A percentile compares a stretch with the other conserved stretches of the same genome.
These are phyloP conservation scores for Allolobophora icterica DNA, from an alignment of 2,888 invertebrate genomes.

Conservation along the genomic window DNA sequence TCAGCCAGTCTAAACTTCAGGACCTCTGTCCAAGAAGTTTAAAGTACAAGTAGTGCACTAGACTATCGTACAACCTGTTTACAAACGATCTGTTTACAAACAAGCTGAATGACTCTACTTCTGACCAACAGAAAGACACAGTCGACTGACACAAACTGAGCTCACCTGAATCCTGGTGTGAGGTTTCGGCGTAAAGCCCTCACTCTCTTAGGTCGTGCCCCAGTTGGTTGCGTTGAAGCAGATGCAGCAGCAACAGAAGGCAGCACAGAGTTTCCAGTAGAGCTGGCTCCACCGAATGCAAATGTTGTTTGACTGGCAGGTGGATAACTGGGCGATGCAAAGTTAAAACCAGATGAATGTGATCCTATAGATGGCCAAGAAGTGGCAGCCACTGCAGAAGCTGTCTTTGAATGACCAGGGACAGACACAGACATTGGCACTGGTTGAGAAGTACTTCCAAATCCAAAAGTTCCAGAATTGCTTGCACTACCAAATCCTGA, in stretches of 20 bases:
- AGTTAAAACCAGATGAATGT: not conserved
- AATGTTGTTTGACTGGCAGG: not conserved
- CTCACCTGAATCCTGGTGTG: slow-evolving; percentile 4
- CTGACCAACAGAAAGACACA: not conserved
- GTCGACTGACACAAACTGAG: not conserved
- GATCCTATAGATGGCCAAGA: not conserved
- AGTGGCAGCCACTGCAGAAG: not conserved
- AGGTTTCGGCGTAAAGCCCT: slow-evolving; percentile 13
- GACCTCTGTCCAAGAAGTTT: not conserved
- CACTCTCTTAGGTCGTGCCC: slow-evolving; percentile 4
- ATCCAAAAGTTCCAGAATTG: no score
- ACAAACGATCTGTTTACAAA: not conserved
- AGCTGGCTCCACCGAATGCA: not conserved
- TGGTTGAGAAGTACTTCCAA: not conserved
- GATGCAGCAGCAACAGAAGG: not conserved
- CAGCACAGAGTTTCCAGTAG: not conserved
- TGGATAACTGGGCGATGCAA: not conserved
- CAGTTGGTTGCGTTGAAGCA: not conserved
- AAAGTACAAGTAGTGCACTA: not conserved
- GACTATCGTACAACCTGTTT: not conserved
- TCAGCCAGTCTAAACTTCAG: no score
- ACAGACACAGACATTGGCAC: not conserved
- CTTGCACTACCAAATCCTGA: not conserved
- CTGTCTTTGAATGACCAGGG: no score
- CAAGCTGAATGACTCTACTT: not conserved